Evolutionary conservation across 2,797 vertebrate genomes (phyloP), one percentile per base, ranked within the genome.

Genomic region (Liasis olivaceus): DNA sequence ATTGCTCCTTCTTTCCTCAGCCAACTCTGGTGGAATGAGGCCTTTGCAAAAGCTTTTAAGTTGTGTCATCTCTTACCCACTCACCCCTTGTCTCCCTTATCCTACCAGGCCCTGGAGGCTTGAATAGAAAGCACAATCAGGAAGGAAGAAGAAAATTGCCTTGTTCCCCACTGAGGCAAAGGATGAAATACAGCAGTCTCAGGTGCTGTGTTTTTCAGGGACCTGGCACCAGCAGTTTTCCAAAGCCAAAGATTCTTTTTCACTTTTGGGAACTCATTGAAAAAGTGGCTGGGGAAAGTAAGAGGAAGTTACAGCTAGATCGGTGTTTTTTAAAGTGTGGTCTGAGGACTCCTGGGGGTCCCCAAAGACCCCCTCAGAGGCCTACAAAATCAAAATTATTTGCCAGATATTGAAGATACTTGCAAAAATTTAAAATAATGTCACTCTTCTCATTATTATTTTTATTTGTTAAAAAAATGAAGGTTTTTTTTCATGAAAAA

Each of bases 1-100:
- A 47, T 88, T 9, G 90, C 72, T 93, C 51, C 12, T 42, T 56
- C 22, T 77, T 77, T 77, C 20, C 17, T 42, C 36, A 42, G 11
- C 31, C 90, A 8, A 0, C 26, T 1, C 0, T 91, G 17, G 24
- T 89, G 91, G 93, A 95, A 96, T 92, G 94, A 88, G 12, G 1
- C 15, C 81, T 89, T 96, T 95, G 93, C 95, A 84, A 91, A 85
- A 1, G 7, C 87, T 0, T 47, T 63, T 90, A 92, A 0, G 56
- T 22, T 77, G 15, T 17, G 91, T 87, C 9, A 17, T 89, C 13
- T 1, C 2, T 85, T 77, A 0, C 0, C 31, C 87, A 59, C 92
- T 64, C 89, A 93, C 60, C 91, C 81, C 89, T 62, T 92, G 13
- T 72, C n/a, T 56, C 86, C 89, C 0, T 7, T 87, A 69, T 93